Evolutionary conservation across 2,113 vertebrate species (phyloP).

Genomic region (Macaca nemestrina): DNA sequence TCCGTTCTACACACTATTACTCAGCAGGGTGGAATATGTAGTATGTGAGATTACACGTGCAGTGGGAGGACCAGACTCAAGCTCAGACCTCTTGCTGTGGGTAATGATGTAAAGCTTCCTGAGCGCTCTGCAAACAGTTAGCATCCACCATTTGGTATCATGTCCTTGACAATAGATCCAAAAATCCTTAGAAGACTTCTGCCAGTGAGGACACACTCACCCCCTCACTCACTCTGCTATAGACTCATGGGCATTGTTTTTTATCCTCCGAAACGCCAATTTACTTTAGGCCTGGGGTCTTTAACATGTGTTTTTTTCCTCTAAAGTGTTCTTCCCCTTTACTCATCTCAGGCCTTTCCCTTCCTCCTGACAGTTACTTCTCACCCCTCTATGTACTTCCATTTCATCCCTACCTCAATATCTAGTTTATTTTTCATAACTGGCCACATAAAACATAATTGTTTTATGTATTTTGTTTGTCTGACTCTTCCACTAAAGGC

Average conservation of each 20-base stretch:
- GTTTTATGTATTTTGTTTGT: neutral
- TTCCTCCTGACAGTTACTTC: neutral
- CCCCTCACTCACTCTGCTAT: neutral
- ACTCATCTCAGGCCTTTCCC: neutral
- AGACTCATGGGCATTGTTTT: neutral
- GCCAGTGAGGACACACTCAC: too few relatives aligned
- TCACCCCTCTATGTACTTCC: neutral
- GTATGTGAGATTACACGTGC: neutral
- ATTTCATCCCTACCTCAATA: neutral
- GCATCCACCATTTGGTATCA: neutral
- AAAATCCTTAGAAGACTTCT: neutral
- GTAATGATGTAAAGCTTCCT: neutral
- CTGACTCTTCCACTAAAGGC: neutral
- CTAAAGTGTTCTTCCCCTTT: neutral
- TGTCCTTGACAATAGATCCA: neutral
- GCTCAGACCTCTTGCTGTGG: neutral
- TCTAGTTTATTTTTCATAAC: constrained; percentile 31
- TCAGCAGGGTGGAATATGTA: neutral
- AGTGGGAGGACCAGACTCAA: neutral
- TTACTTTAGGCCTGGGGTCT: neutral
- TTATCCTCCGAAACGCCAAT: neutral
- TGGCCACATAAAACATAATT: neutral
- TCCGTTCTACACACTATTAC: neutral
- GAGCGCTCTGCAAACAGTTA: neutral
- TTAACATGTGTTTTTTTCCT: neutral